A percentile compares a stretch with the other conserved stretches of the same genome.
Evolutionary conservation across 2,113 vertebrate genomes (phyloP).

Genomic region (Apteryx owenii): DNA sequence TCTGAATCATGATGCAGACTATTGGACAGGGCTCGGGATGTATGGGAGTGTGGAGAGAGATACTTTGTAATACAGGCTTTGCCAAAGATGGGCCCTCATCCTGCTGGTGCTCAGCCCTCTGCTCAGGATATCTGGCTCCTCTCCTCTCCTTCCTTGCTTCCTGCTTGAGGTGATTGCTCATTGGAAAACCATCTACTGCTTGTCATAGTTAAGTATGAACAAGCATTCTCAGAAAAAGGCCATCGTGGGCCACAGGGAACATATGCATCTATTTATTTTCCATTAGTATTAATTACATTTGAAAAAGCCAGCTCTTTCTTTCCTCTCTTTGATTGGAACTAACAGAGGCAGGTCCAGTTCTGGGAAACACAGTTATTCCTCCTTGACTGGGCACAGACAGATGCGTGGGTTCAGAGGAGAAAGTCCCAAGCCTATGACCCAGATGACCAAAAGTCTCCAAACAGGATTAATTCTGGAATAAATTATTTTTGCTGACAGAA

Average conservation of each 20-base stretch:
- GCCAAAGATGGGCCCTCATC: not conserved
- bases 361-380: not conserved
- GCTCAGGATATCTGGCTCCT: not conserved
- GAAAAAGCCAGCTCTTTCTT: not conserved
- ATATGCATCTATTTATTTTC: conserved; percentile 24
- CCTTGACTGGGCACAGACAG: not conserved
- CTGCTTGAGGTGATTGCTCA: not conserved
- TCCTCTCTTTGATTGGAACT: not conserved
- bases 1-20: not conserved
- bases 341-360: not conserved
- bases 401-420: not conserved
- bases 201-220: not conserved
- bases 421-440: not conserved
- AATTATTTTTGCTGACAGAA: not conserved
- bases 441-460: not conserved
- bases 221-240: conserved; percentile 9
- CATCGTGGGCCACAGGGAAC: not conserved
- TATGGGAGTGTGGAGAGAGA: not conserved
- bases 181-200: conserved; percentile 20
- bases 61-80: not conserved
- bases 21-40: not conserved
- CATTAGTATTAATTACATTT: conserved; percentile 12
- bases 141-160: not conserved
- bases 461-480: not conserved
- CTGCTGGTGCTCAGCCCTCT: not conserved